Evolutionary conservation across 2,113 vertebrate species (phyloP).

Genomic region (Salminus brasiliensis): DNA sequence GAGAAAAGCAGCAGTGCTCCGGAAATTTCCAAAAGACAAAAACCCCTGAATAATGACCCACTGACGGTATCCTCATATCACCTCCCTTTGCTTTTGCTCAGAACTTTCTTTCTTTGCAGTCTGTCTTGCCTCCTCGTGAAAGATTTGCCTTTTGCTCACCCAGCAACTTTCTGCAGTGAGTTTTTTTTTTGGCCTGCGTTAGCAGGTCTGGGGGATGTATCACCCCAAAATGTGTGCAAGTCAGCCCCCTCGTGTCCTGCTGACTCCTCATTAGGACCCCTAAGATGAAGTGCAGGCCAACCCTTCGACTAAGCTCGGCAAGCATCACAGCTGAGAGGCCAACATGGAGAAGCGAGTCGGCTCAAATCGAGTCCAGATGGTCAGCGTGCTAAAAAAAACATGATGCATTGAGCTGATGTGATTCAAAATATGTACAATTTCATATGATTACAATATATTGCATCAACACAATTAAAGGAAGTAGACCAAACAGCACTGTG

Average conservation of each 20-base stretch:
- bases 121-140: slow-evolving; percentile 15
- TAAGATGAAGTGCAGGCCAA: slow-evolving; percentile 31
- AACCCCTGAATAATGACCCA: slow-evolving; percentile 6
- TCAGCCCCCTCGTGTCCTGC: slow-evolving; percentile 47
- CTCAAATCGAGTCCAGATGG: slow-evolving; percentile 46
- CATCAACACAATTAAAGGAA: too few species aligned
- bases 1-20: neutral
- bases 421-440: neutral
- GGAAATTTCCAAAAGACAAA: slow-evolving; percentile 21
- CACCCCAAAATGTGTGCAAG: slow-evolving; percentile 38
- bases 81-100: slow-evolving; percentile 12
- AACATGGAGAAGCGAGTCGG: neutral
- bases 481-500: neutral
- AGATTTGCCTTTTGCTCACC: slow-evolving; percentile 40
- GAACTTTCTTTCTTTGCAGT: slow-evolving; percentile 19
- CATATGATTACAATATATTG: neutral
- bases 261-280: slow-evolving; percentile 49
- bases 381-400: slow-evolving; percentile 8
- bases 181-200: slow-evolving; percentile 43
- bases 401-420: neutral
- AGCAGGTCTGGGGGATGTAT: slow-evolving; percentile 55
- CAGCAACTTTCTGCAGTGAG: slow-evolving; percentile 44
- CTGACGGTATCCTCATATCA: slow-evolving; percentile 24
- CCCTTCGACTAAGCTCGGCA: slow-evolving; percentile 20
- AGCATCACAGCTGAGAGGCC: slow-evolving; percentile 23